phyloP scores from a whole-genome alignment of 2,888 invertebrate species.

The Amphipoea oculea region DNA sequence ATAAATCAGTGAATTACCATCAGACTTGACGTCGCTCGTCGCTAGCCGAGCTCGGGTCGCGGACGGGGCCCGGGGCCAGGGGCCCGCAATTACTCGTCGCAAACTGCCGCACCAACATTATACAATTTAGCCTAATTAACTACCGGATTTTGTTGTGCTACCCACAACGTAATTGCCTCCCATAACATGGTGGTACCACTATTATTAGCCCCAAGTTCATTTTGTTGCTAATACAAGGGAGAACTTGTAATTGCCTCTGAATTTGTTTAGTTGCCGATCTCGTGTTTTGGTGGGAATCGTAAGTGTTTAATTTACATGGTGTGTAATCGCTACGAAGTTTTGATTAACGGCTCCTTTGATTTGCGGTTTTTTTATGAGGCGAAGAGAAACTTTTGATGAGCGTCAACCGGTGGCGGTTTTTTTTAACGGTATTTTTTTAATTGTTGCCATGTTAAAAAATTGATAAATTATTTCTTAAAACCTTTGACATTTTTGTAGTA shows the following conservation, averaged over 20 bases:
- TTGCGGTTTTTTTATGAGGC: constrained; percentile 44
- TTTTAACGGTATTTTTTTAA: constrained; percentile 19
- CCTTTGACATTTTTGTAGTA: background rate
- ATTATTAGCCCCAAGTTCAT: constrained; percentile 80
- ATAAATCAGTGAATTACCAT: constrained; percentile 68
- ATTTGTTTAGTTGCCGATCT: constrained; percentile 77
- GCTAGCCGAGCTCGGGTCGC: constrained; percentile 42
- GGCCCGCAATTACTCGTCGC: constrained; percentile 78
- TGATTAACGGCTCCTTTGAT: constrained; percentile 66
- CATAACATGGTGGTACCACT: constrained; percentile 84
- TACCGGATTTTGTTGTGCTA: constrained; percentile 88
- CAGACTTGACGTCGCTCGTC: constrained; percentile 57
- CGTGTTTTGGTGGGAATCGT: constrained; percentile 59
- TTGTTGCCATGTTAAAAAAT: constrained; percentile 24
- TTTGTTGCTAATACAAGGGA: constrained; percentile 80
- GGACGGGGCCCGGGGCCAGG: constrained; percentile 44
- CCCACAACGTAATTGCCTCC: constrained; percentile 85
- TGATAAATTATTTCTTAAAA: constrained; percentile 4
- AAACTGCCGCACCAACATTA: constrained; percentile 86
- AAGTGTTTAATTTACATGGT: constrained; percentile 59
- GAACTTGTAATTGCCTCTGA: constrained; percentile 80
- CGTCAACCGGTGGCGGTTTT: constrained; percentile 31
- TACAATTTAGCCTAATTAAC: constrained; percentile 91
- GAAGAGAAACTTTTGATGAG: constrained; percentile 48
- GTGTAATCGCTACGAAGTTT: constrained; percentile 60